Conservation (phyloP, 2,113 vertebrate genomes). For the Bubalus kerabau region DNA sequence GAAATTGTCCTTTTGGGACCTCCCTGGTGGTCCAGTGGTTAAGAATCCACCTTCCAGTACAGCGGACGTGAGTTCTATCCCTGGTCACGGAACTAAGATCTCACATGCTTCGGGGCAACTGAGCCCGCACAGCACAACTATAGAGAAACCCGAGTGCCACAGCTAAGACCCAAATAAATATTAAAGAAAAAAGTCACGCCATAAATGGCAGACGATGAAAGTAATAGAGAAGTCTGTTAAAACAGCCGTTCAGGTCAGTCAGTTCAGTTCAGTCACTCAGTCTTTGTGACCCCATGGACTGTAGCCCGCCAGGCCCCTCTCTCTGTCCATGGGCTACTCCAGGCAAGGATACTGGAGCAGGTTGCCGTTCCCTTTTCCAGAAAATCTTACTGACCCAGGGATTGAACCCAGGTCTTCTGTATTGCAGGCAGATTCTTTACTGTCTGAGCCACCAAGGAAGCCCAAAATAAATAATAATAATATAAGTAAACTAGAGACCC, state of each 20-base stretch:
- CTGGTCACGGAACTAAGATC: neutral
- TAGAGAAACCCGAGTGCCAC: neutral
- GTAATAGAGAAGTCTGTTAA: rapidly evolving
- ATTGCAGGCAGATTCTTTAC: neutral
- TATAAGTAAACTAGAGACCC: neutral
- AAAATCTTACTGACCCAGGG: neutral
- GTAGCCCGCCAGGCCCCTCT: neutral
- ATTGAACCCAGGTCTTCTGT: neutral
- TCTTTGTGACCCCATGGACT: neutral
- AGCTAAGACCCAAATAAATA: neutral
- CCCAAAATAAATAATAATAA: neutral
- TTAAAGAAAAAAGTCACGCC: rapidly evolving
- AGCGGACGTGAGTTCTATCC: neutral
- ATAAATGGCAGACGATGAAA: too few relatives aligned
- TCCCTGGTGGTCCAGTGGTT: neutral
- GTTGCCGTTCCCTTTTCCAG: neutral
- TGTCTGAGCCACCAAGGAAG: neutral
- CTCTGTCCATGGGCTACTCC: neutral
- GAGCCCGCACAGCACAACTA: neutral
- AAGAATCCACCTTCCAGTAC: neutral
- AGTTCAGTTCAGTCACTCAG: neutral
- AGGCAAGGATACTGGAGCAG: neutral
- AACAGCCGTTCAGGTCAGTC: neutral
- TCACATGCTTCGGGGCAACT: neutral
- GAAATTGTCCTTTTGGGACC: rapidly evolving